phyloP scores from a whole-genome alignment of 2,797 vertebrate genomes.

The Choloepus didactylus region DNA sequence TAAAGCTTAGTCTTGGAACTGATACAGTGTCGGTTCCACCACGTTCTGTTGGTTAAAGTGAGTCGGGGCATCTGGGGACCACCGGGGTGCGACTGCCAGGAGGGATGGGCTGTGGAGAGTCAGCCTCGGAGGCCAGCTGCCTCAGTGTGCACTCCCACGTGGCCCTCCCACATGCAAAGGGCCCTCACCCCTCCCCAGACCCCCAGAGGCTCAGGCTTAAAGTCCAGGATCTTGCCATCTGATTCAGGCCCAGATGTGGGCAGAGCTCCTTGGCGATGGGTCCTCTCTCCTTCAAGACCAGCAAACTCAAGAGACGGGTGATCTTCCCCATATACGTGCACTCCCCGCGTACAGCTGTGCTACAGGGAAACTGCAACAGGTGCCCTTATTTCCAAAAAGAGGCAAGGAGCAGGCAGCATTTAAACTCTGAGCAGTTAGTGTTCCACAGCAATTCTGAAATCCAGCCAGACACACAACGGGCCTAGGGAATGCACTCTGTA shows the following conservation, averaged over 20 bases:
- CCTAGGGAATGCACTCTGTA: rapidly evolving
- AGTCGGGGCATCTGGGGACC: background rate
- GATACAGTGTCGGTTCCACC: rapidly evolving
- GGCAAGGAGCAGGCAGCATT: too few species aligned
- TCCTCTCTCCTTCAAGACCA: background rate
- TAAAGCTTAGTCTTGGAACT: rapidly evolving
- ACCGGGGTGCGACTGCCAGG: too few species aligned
- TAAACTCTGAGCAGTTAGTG: too few species aligned
- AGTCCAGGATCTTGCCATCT: rapidly evolving
- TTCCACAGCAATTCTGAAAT: background rate
- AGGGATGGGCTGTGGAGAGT: background rate
- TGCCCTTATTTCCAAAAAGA: background rate
- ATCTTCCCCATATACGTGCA: rapidly evolving
- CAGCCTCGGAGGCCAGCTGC: background rate
- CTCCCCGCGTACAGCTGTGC: background rate
- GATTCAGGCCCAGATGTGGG: rapidly evolving
- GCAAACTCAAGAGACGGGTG: background rate
- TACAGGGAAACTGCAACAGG: background rate
- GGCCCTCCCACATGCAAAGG: rapidly evolving
- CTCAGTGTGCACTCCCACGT: rapidly evolving
- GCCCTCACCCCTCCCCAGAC: background rate
- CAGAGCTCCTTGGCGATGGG: too few species aligned
- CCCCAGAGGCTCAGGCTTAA: background rate
- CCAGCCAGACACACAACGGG: too few species aligned
- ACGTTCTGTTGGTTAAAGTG: background rate